These are phyloP conservation scores for Scomber japonicus DNA, from an alignment of 2,113 vertebrate genomes.

Conservation along the genomic window DNA sequence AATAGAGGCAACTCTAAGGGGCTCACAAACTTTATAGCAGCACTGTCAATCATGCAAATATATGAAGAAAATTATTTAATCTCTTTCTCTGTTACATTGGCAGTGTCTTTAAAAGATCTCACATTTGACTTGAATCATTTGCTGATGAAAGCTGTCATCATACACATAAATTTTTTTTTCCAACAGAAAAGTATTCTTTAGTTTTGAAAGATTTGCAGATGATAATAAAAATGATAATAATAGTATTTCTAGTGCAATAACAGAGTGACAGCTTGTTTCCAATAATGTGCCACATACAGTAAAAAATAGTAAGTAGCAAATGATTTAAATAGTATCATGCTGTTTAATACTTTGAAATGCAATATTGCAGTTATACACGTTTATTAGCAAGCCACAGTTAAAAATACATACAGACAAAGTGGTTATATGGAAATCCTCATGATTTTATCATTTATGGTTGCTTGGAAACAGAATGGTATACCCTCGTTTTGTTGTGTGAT, in stretches of 20 bases:
- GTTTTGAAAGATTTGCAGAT: background rate
- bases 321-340: background rate
- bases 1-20: no score
- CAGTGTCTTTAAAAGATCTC: background rate
- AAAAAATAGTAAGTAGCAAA: background rate
- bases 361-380: background rate
- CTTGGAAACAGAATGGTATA: background rate
- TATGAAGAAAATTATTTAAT: background rate
- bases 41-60: conserved; percentile 5
- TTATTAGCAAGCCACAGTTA: background rate
- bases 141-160: background rate
- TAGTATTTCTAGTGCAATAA: background rate
- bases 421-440: background rate
- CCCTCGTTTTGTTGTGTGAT: no score
- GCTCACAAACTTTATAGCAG: no score
- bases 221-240: background rate
- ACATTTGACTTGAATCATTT: background rate
- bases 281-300: background rate
- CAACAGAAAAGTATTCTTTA: no score
- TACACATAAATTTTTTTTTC: background rate
- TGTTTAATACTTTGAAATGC: background rate
- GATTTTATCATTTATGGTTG: background rate
- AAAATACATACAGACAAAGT: background rate
- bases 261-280: background rate
- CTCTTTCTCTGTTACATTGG: background rate